Percentiles rank a stretch among this genome's conserved stretches.
These are phyloP conservation scores for Thalassoma bifasciatum DNA, from an alignment of 2,113 vertebrate genomes.

Conservation along the genomic window DNA sequence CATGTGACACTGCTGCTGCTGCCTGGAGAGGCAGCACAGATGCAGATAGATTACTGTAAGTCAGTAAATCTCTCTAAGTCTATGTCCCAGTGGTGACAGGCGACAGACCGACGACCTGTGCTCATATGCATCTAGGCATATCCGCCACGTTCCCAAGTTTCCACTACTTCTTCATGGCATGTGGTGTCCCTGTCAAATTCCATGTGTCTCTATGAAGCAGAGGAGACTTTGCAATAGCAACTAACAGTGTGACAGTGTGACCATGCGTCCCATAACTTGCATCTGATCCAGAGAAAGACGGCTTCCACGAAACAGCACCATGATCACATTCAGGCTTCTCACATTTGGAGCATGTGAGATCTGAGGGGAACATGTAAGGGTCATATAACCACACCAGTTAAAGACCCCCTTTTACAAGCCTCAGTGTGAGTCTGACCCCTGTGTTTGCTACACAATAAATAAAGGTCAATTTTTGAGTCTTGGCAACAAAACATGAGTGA, in stretches of 20 bases:
- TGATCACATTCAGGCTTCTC: not conserved
- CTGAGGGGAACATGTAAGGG: not conserved
- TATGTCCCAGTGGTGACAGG: constrained; percentile 55
- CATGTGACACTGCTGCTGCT: constrained; percentile 36
- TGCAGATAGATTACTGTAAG: constrained; percentile 67
- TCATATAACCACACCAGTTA: not conserved
- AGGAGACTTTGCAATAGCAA: not conserved
- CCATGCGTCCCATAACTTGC: not conserved
- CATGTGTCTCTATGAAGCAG: constrained; percentile 10
- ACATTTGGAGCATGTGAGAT: constrained; percentile 4
- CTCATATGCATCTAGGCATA: not conserved
- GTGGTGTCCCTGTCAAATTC: constrained; percentile 25
- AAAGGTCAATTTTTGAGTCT: constrained; percentile 7
- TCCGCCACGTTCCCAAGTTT: constrained; percentile 20
- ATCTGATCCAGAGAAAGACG: constrained; percentile 16
- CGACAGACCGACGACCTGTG: constrained; percentile 30
- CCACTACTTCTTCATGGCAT: constrained; percentile 30
- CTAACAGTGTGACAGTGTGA: not conserved
- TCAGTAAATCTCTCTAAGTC: constrained; percentile 57
- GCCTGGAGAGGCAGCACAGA: constrained; percentile 36
- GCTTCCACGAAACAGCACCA: constrained; percentile 8
- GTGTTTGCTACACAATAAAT: not conserved
- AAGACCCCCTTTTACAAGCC: not conserved
- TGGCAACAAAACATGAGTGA: not conserved
- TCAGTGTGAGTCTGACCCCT: not conserved